A percentile compares a stretch with the other conserved stretches of the same genome.
Evolutionary conservation across 1,140 invertebrate genomes (phyloP).

Genomic region (Grapholita molesta): DNA sequence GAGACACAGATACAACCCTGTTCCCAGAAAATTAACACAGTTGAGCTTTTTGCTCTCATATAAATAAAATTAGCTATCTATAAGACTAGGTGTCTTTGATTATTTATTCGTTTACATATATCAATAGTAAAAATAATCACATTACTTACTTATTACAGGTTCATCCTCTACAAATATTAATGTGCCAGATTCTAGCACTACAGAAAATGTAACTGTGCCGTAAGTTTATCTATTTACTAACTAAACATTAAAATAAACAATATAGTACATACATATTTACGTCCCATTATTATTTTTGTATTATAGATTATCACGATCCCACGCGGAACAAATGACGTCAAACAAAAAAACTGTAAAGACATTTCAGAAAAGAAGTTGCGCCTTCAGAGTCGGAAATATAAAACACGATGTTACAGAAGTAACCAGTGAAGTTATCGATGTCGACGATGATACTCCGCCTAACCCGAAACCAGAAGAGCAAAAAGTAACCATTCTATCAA

Average conservation of each 20-base stretch:
- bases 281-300: background rate
- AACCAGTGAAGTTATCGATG: conserved; percentile 5
- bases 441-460: conserved; percentile 17
- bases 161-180: conserved; percentile 21
- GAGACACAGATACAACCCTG: no score
- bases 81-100: background rate
- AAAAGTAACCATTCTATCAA: conserved; percentile 62
- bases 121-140: background rate
- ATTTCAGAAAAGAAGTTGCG: background rate
- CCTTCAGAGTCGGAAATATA: background rate
- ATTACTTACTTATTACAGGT: conserved; percentile 21
- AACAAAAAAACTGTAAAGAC: background rate
- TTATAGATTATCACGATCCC: background rate
- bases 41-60: no score
- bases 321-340: background rate
- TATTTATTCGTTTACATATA: background rate
- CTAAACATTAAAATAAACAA: background rate
- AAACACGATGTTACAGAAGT: conserved; percentile 11
- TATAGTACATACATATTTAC: background rate
- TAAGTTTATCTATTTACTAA: conserved; percentile 36
- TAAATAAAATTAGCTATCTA: no score
- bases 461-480: conserved; percentile 38
- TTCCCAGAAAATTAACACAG: no score
- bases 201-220: conserved; percentile 38
- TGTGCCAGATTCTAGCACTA: conserved; percentile 53